Conservation (phyloP, 2,113 vertebrate genomes). For the Peromyscus leucopus region DNA sequence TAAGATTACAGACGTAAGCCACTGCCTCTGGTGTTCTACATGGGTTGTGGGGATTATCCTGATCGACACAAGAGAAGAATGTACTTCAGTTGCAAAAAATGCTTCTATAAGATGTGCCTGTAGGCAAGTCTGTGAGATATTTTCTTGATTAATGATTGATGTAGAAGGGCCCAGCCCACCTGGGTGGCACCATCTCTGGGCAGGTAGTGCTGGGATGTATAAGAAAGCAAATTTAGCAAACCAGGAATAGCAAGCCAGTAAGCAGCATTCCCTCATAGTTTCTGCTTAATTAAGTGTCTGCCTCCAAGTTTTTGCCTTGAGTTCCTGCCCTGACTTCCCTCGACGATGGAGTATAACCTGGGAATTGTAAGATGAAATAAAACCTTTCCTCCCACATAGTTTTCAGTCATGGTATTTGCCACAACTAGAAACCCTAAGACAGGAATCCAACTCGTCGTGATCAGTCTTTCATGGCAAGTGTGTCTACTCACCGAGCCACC, state of each 20-base stretch:
- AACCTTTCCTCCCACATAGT: too few relatives aligned
- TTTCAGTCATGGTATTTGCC: neutral
- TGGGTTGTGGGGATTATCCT: neutral
- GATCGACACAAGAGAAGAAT: neutral
- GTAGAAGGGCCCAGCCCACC: neutral
- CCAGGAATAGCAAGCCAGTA: neutral
- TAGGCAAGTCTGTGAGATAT: too few relatives aligned
- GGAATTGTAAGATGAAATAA: too few relatives aligned
- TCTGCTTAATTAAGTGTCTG: neutral
- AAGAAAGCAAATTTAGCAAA: neutral
- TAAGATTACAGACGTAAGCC: neutral
- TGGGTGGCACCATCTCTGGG: neutral
- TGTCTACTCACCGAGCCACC: neutral
- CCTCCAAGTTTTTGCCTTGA: too few relatives aligned
- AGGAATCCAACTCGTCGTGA: neutral
- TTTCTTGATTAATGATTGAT: neutral
- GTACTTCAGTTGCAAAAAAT: neutral
- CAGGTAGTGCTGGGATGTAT: neutral
- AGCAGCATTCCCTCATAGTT: neutral
- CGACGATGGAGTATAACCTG: too few relatives aligned
- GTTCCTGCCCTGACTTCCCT: too few relatives aligned
- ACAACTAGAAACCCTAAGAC: neutral
- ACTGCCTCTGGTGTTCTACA: neutral
- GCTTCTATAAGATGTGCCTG: neutral
- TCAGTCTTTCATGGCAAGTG: neutral